These are phyloP conservation scores for Nomada fucata DNA, from an alignment of 2,888 invertebrate genomes.

Conservation along the genomic window DNA sequence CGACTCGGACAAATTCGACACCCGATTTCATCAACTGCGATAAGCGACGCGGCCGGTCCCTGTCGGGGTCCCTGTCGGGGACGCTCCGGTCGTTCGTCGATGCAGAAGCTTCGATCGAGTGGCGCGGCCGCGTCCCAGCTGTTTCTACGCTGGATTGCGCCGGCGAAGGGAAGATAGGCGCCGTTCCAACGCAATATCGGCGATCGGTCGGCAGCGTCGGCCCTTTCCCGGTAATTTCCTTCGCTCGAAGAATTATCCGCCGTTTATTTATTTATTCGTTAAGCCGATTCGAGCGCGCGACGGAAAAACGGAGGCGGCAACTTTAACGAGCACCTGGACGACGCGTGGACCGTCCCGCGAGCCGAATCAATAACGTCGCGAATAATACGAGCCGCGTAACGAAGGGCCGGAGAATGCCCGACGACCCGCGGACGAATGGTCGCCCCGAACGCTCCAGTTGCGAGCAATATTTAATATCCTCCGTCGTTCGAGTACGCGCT, in stretches of 20 bases:
- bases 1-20: constrained; percentile 30
- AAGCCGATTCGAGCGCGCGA: not conserved
- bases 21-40: constrained; percentile 37
- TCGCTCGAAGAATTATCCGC: not conserved
- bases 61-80: constrained; percentile 9
- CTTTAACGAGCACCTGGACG: not conserved
- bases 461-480: too few relatives aligned
- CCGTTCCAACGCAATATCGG: constrained; percentile 48
- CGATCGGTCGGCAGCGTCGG: constrained; percentile 32
- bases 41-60: constrained; percentile 26
- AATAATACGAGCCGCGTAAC: too few relatives aligned
- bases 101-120: constrained; percentile 9
- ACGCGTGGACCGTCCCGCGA: not conserved
- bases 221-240: constrained; percentile 30
- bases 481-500: too few relatives aligned
- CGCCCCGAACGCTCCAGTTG: too few relatives aligned
- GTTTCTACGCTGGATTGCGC: constrained; percentile 3
- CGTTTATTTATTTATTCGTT: constrained; percentile 44
- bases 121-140: constrained; percentile 9
- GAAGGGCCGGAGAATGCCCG: too few relatives aligned
- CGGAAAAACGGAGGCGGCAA: not conserved
- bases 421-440: too few relatives aligned
- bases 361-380: too few relatives aligned
- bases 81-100: not conserved
- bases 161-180: constrained; percentile 36